phyloP scores from a whole-genome alignment of 2,113 vertebrate species.

The Lipophrys pholis region DNA sequence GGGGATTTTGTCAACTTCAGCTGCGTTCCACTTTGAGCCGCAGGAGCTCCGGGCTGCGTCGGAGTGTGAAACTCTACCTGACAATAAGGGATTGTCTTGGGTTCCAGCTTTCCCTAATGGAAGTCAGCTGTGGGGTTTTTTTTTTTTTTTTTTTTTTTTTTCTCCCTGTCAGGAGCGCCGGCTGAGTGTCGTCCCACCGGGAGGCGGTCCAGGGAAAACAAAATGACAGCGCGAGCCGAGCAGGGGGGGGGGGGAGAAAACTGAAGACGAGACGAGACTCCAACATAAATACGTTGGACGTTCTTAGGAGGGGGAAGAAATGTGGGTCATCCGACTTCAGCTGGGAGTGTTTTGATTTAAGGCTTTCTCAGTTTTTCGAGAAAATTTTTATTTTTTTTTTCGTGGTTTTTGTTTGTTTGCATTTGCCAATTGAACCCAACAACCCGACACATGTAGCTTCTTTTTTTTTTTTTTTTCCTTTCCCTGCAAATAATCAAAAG shows the following conservation, averaged over 20 bases:
- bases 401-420: too few relatives aligned
- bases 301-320: background rate
- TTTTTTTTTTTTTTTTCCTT: too few relatives aligned
- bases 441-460: too few relatives aligned
- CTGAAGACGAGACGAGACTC: constrained; percentile 37
- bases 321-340: too few relatives aligned
- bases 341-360: background rate
- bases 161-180: constrained; percentile 61
- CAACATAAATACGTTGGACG: constrained; percentile 56
- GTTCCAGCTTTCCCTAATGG: constrained; percentile 77
- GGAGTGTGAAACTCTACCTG: constrained; percentile 70
- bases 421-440: too few relatives aligned
- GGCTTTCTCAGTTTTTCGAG: too few relatives aligned
- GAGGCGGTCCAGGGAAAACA: constrained; percentile 82
- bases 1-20: background rate
- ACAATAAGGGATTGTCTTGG: constrained; percentile 71
- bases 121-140: too few relatives aligned
- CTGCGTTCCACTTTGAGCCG: constrained; percentile 8
- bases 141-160: too few relatives aligned
- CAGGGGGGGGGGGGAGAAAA: constrained; percentile 34
- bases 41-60: constrained; percentile 1
- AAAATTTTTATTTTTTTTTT: too few relatives aligned
- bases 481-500: too few relatives aligned
- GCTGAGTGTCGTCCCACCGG: constrained; percentile 76
- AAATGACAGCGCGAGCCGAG: constrained; percentile 70